A percentile compares a stretch with the other conserved stretches of the same genome.
These are phyloP conservation scores for Oxyruncus cristatus DNA, from an alignment of 2,113 vertebrate species.

Conservation along the genomic window DNA sequence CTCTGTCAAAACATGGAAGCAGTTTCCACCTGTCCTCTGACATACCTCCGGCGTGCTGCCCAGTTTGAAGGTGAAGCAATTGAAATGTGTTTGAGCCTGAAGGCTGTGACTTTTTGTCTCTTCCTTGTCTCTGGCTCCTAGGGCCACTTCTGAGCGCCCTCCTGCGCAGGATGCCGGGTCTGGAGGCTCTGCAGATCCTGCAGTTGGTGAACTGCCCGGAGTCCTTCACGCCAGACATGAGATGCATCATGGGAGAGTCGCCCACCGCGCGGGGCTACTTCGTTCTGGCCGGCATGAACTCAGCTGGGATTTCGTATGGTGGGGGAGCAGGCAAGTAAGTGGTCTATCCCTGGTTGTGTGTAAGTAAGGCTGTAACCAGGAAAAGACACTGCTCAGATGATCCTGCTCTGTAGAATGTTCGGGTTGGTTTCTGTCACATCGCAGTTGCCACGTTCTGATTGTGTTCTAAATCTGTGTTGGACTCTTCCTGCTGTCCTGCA, in stretches of 20 bases:
- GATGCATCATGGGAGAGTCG: conserved; percentile 94
- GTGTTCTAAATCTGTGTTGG: background rate
- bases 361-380: background rate
- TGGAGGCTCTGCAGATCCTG: conserved; percentile 89
- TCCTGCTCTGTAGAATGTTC: background rate
- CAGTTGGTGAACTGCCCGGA: conserved; percentile 96
- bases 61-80: background rate
- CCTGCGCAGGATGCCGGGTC: conserved; percentile 86
- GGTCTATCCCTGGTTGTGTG: background rate
- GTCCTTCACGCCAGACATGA: conserved; percentile 94
- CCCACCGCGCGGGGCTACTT: conserved; percentile 86
- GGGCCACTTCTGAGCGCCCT: conserved; percentile 89
- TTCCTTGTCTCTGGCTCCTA: conserved; percentile 51
- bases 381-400: background rate
- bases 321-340: conserved; percentile 95
- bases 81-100: background rate
- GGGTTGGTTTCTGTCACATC: background rate
- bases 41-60: background rate
- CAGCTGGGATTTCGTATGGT: conserved; percentile 88
- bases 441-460: background rate
- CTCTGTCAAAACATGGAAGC: background rate
- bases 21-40: background rate
- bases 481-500: background rate
- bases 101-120: background rate
- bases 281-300: conserved; percentile 95